Conservation (phyloP, 2,113 vertebrate genomes). For the Hippoglossus stenolepis region DNA sequence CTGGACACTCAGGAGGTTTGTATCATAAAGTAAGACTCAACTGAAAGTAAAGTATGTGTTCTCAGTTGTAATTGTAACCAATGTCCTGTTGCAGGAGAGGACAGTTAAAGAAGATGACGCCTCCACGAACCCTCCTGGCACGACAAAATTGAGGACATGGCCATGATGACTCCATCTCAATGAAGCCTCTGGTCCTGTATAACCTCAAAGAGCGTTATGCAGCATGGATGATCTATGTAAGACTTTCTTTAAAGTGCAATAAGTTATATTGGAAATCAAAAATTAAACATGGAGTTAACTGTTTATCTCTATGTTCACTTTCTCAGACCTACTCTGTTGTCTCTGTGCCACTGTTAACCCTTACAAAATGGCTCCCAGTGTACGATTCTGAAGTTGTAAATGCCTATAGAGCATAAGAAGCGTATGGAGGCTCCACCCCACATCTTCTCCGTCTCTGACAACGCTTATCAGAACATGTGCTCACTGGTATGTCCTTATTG, state of each 20-base stretch:
- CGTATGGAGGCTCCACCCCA: constrained; percentile 78
- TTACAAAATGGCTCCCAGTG: constrained; percentile 77
- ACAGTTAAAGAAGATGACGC: constrained; percentile 73
- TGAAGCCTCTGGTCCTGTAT: constrained; percentile 86
- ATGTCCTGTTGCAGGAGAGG: constrained; percentile 58
- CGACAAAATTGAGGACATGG: constrained; percentile 90
- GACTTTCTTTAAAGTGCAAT: neutral
- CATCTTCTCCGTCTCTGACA: constrained; percentile 78
- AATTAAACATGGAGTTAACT: neutral
- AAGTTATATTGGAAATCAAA: neutral
- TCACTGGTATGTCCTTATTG: constrained; percentile 45
- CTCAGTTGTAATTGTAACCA: constrained; percentile 12
- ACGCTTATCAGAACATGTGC: constrained; percentile 75
- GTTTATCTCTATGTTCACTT: neutral
- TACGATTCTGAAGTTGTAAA: constrained; percentile 63
- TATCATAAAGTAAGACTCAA: neutral
- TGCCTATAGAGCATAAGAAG: constrained; percentile 77
- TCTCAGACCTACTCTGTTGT: constrained; percentile 75
- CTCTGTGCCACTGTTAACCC: constrained; percentile 76
- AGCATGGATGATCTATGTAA: constrained; percentile 94
- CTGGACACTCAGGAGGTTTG: constrained; percentile 53
- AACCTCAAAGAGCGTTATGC: constrained; percentile 93
- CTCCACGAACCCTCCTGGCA: no score
- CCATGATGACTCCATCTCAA: constrained; percentile 92
- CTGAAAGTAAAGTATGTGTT: neutral